Evolutionary conservation across 2,797 vertebrate genomes (phyloP), one percentile per base, ranked within the genome.

Genomic region (Chlorospingus flavigularis): DNA sequence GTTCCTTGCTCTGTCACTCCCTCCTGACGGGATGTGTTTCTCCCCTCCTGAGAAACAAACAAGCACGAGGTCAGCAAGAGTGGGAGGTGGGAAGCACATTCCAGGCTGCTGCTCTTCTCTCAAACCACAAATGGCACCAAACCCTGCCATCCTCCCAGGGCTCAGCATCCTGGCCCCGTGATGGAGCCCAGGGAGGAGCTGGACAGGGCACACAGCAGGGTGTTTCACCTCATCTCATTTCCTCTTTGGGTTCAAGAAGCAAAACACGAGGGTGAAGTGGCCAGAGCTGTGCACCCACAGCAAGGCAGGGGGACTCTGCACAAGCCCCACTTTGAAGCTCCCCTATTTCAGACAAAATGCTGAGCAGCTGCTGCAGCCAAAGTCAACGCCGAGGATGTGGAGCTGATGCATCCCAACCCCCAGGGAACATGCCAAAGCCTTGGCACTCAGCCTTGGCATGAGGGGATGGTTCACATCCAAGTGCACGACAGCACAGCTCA

Each of bases 11-110:
- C 31, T 75, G 57, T 94, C 83, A 76, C 42, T 85, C 63, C 90
- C 88, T 93, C 91, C 93, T 31, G 9, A 94, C 31, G 45, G 74
- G 78, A 85, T 24, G 13, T 21, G 11, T 65, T 89, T 80, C 78
- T 78, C 68, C 33, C 91, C 91, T 95, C 91, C 76, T 58, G 89
- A 94, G 94, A 93, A 63, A 87, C 78, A 97, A 95, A 95, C 53
- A 81, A 91, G 43, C 31, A 28, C 1, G 3, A 88, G 75, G 80
- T 86, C 95, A 85, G 67, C 17, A 0, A 68, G 58, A 93, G 31
- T 40, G 78, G 71, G 85, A 84, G 48, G 45, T 39, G 61, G 62
- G 62, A 90, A 91, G 88, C 24, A 50, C 54, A 65, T 81, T 92
- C 73, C 75, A 67, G 53, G 17, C 76, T 77, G 51, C 18, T 94